These are phyloP conservation scores for Hirtodrosophila trivittata DNA, from an alignment of 2,888 invertebrate species.

Conservation along the genomic window DNA sequence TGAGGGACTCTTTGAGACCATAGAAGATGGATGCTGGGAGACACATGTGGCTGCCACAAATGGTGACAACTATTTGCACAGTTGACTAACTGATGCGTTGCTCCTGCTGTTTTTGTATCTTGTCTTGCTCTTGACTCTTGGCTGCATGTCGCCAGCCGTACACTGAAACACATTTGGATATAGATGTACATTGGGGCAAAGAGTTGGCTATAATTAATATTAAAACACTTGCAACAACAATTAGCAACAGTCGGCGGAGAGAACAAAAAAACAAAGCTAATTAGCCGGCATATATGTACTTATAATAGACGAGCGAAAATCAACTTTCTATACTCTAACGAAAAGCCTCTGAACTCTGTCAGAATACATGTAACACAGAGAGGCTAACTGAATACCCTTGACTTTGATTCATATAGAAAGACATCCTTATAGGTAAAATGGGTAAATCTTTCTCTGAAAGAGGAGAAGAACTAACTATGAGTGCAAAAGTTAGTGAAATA, in stretches of 20 bases:
- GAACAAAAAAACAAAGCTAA: slow-evolving; percentile 55
- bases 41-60: slow-evolving; percentile 65
- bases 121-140: slow-evolving; percentile 5
- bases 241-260: slow-evolving; percentile 59
- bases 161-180: slow-evolving; percentile 1
- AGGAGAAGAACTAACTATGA: too few relatives aligned
- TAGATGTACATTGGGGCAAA: slow-evolving; percentile 15
- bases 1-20: slow-evolving; percentile 3
- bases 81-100: slow-evolving; percentile 57
- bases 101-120: slow-evolving; percentile 8
- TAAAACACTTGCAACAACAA: slow-evolving; percentile 76
- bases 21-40: slow-evolving; percentile 16
- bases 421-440: too few relatives aligned
- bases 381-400: too few relatives aligned
- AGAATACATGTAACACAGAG: too few relatives aligned
- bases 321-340: slow-evolving; percentile 18
- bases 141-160: slow-evolving; percentile 26
- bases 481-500: too few relatives aligned
- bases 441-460: too few relatives aligned
- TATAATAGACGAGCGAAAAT: slow-evolving; percentile 32
- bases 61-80: slow-evolving; percentile 76
- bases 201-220: slow-evolving; percentile 67
- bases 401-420: too few relatives aligned
- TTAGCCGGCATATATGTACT: slow-evolving; percentile 51
- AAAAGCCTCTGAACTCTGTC: neutral